Base-by-base conservation (phyloP, 1,140 invertebrate genomes). In the Varroa destructor region DNA sequence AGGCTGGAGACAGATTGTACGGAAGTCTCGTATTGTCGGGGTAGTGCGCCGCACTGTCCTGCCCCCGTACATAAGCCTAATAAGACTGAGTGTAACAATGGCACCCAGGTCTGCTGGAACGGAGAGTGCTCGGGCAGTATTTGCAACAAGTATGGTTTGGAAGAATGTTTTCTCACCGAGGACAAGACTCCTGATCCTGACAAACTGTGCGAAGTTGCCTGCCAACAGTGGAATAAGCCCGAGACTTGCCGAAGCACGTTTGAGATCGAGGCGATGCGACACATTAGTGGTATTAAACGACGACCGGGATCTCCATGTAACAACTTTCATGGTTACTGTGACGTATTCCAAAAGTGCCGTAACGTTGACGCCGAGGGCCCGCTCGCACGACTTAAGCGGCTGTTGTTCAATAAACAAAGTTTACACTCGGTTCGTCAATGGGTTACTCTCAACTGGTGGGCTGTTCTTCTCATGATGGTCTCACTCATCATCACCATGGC, bases 321-420 rank as follows among this genome's bases (percentile, higher is more conserved):
- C 79, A 91, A 99, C 79, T 98, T 96, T 80, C 92, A 92, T 78
- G 96, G 95, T 75, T 99, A 99, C 81, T 99, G 96, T 82, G 96
- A 99, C 82, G 93, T 97, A 55, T 99, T 97, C 81, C 90, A 96
- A 82, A 92, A 92, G 78, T 98, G 95, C 80, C 84, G 95, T 74
- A 89, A 92, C 80, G 93, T 99, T 12, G 96, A 99, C 82, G 93
- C 94, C 0, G 95, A 99, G 78, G 97, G 97, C 55, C 96, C 96
- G 36, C 82, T 99, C 74, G 92, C 93, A 14, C 85, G 93, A 74
- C 84, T 99, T 42, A 98, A 98, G 84, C 98, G 98, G 82, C 83
- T 98, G 4, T 84, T 99, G 8, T 89, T 99, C 76, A 96, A 95
- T 79, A 87, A 83, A 74, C 86, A 94, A 78, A 98, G 92, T 3